Conservation (phyloP, 2,797 vertebrate species). For the Enteromius mattozi region DNA sequence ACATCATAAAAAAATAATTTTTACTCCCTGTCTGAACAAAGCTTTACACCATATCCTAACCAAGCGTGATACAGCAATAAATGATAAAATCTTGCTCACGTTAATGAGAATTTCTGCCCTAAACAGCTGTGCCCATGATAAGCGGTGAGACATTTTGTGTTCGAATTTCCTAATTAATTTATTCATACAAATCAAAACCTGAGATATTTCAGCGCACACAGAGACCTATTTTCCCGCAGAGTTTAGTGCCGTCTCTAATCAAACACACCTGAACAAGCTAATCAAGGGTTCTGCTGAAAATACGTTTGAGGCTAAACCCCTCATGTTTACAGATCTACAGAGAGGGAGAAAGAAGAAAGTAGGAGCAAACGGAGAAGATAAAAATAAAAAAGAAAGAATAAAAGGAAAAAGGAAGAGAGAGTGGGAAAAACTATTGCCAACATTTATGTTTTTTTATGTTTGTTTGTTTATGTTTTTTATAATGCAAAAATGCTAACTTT, state of each 20-base stretch:
- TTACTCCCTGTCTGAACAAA: neutral
- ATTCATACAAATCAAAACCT: constrained; percentile 8
- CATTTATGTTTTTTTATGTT: neutral
- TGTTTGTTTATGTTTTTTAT: neutral
- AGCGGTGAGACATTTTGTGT: neutral
- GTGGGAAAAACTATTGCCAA: neutral
- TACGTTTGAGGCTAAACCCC: neutral
- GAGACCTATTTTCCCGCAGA: neutral
- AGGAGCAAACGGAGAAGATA: neutral
- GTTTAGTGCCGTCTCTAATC: neutral
- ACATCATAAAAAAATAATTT: neutral
- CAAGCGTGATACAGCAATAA: neutral
- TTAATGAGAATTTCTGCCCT: constrained; percentile 20
- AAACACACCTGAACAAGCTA: constrained; percentile 3
- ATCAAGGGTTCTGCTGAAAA: constrained; percentile 1
- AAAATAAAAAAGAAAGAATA: neutral
- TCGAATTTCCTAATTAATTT: constrained; percentile 6
- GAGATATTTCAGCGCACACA: neutral
- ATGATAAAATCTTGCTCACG: neutral
- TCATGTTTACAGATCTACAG: constrained; percentile 22
- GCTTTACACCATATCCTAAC: neutral
- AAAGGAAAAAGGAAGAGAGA: neutral
- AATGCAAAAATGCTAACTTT: neutral
- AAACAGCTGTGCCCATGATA: constrained; percentile 18
- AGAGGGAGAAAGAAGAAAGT: neutral